Evolutionary conservation across 2,797 vertebrate genomes (phyloP).

Genomic region (Anabacerthia variegaticeps): DNA sequence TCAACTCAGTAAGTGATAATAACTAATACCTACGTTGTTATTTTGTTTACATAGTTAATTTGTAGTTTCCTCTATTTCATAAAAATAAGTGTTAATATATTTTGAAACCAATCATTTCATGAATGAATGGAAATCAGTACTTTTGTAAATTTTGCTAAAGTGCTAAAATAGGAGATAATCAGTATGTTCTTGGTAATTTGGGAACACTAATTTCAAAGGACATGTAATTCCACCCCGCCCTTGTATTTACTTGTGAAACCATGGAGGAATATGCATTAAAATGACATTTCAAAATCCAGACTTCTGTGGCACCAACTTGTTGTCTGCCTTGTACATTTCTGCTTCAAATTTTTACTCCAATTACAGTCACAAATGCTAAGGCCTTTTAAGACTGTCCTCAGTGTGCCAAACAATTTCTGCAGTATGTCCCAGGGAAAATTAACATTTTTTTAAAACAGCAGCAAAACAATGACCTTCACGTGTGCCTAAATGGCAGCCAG

Average conservation of each 20-base stretch:
- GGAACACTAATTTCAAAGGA: not conserved
- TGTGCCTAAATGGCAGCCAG: not conserved
- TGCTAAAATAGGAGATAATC: slow-evolving; percentile 1
- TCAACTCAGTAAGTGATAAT: slow-evolving; percentile 2
- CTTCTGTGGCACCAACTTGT: not conserved
- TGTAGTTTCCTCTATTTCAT: not conserved
- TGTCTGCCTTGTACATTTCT: not conserved
- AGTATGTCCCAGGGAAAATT: not conserved
- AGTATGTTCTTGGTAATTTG: not conserved
- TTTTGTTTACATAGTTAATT: slow-evolving; percentile 23
- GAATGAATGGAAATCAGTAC: slow-evolving; percentile 12
- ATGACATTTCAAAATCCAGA: not conserved
- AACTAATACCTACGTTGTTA: slow-evolving; percentile 15
- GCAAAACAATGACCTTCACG: not conserved
- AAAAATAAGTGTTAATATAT: not conserved
- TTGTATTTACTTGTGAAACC: not conserved
- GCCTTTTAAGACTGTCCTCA: not conserved
- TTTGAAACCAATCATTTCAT: slow-evolving; percentile 6
- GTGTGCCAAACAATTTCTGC: not conserved
- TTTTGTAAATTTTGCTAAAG: not conserved
- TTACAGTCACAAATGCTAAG: not conserved
- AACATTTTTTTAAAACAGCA: not conserved
- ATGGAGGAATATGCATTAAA: not conserved
- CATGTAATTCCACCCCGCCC: not conserved
- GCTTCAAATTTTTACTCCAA: not conserved